Evolutionary conservation across 2,797 vertebrate species (phyloP).

Genomic region (Alcedo atthis): DNA sequence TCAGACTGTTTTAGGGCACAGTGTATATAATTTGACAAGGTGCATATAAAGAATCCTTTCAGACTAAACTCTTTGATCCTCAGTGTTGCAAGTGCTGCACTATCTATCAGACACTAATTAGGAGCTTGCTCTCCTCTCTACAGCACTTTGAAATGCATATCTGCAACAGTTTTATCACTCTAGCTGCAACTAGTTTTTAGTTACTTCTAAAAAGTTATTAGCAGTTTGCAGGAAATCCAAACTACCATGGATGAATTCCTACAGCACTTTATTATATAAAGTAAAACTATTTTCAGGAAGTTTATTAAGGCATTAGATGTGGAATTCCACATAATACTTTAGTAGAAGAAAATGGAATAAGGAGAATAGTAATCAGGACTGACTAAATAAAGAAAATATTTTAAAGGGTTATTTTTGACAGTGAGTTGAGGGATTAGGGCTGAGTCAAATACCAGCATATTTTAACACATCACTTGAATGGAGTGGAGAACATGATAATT

Average conservation of each 20-base stretch:
- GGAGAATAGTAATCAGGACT: not conserved
- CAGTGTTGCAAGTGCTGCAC: not conserved
- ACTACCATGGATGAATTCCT: not conserved
- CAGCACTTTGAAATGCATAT: not conserved
- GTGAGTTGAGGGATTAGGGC: not conserved
- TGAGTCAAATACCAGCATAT: not conserved
- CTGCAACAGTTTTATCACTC: not conserved
- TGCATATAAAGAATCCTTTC: not conserved
- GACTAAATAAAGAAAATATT: not conserved
- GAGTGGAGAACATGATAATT: not conserved
- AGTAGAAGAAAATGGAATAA: not conserved
- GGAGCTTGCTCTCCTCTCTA: not conserved
- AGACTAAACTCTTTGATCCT: not conserved
- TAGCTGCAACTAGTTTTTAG: not conserved
- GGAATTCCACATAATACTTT: not conserved
- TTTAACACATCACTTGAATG: not conserved
- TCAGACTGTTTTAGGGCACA: not conserved
- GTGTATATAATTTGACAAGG: not conserved
- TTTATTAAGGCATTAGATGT: not conserved
- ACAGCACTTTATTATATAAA: not conserved
- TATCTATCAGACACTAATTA: not conserved
- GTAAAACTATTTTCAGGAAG: not conserved
- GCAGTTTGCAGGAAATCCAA: not conserved
- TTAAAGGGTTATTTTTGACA: not conserved
- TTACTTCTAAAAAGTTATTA: not conserved